Base-by-base conservation (phyloP, 30 jellyfish, hydroid and myxozoan species). In the Nemopilema nomurai region DNA sequence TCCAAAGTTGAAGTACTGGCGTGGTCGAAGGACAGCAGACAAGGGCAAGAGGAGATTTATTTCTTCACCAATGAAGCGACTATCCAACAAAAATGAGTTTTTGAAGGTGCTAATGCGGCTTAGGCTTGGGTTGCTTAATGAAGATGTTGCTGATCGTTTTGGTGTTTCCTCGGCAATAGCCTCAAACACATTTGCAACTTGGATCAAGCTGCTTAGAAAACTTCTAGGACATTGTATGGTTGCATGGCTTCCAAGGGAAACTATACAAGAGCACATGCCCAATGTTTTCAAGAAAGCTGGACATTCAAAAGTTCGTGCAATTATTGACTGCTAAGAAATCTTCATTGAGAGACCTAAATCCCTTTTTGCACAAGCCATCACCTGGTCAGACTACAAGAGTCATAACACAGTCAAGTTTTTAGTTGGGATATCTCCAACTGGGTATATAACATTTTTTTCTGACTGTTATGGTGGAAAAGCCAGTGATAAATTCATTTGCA, bases 91-190 rank as follows among this genome's bases (percentile, higher is more conserved):
- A 28, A 74, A 71, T 26, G 71, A 82, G 78, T 71, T 82, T 26
- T 18, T 82, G 9, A 18, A 68, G 64, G 85, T 72, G 23, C 9
- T 82, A 1, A 24, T 82, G 57, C 31, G 88, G 62, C 87, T 82
- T 50, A 18, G 91, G 49, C 88, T 82, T 69, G 80, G 86, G 23
- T 33, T 82, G 21, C 16, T 82, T 49, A 82, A 82, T 82, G 88
- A 82, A 70, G 91, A 82, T 67, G 66, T 80, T 3, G 86, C 91
- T 29, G 77, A 82, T 26, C 53, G 91, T 4, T 82, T 82, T 82
- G 62, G 76, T 4, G 71, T 71, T n/a, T 68, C 86, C 52, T 21
- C 71, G 20, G 82, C 51, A 13, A 67, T 24, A 32, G 57, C 68
- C 33, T 62, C 80, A 62, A 80, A 67, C 68, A 67, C 49, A 6